These are phyloP conservation scores for Drosophila bunnanda DNA, from an alignment of 2,888 invertebrate species.

Conservation along the genomic window DNA sequence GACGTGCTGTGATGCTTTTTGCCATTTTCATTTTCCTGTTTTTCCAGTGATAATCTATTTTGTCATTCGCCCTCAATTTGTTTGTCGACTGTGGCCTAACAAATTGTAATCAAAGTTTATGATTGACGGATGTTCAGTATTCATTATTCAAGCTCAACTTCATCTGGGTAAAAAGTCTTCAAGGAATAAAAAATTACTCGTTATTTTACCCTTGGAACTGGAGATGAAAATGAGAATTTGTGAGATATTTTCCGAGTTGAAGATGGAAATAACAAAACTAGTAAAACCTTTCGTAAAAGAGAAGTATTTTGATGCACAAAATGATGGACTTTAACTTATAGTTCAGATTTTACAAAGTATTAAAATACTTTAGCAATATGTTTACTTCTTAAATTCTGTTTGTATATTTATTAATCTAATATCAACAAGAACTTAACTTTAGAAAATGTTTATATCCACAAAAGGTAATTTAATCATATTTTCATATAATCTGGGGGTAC, in stretches of 20 bases:
- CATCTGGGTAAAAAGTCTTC: constrained; percentile 19
- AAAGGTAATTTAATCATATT: too few relatives aligned
- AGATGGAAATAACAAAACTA: neutral
- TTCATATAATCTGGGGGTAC: too few relatives aligned
- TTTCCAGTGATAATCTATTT: constrained; percentile 59
- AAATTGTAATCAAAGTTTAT: constrained; percentile 49
- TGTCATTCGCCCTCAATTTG: constrained; percentile 54
- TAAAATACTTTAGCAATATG: too few relatives aligned
- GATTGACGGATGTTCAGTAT: constrained; percentile 39
- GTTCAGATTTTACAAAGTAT: too few relatives aligned
- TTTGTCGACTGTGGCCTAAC: constrained; percentile 49
- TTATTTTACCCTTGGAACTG: neutral
- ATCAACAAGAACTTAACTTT: too few relatives aligned
- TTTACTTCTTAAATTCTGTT: too few relatives aligned
- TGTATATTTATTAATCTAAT: too few relatives aligned
- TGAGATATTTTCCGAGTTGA: neutral
- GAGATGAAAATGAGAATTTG: neutral
- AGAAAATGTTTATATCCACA: too few relatives aligned
- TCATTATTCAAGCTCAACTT: constrained; percentile 33
- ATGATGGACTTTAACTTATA: too few relatives aligned
- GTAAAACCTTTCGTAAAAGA: neutral
- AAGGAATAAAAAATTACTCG: constrained; percentile 21
- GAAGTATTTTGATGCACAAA: too few relatives aligned
- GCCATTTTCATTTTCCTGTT: constrained; percentile 48
- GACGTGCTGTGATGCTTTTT: constrained; percentile 28